Evolutionary conservation across 2,113 vertebrate genomes (phyloP).

Genomic region (Coturnix japonica): DNA sequence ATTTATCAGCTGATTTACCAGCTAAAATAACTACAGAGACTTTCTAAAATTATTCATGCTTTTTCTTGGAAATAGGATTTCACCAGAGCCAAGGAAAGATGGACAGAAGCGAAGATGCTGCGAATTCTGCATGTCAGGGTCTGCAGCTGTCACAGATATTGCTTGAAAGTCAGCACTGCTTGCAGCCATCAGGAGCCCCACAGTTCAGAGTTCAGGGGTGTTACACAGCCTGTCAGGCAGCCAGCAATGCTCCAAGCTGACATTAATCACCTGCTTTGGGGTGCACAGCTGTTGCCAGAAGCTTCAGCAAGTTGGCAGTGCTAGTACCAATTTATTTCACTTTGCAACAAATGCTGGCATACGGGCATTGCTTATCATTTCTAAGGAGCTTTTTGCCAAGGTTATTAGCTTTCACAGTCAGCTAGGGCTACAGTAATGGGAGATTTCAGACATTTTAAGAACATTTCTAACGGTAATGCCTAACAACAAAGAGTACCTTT

Average conservation of each 20-base stretch:
- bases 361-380: constrained; percentile 20
- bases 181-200: neutral
- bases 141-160: neutral
- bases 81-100: neutral
- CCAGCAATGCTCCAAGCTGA: neutral
- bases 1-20: neutral
- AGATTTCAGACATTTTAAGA: constrained; percentile 20
- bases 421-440: neutral
- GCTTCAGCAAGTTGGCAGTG: constrained; percentile 1
- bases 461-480: neutral
- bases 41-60: neutral
- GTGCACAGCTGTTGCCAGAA: constrained; percentile 23
- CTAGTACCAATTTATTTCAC: constrained; percentile 50
- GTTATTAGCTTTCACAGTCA: neutral
- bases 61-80: neutral
- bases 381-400: constrained; percentile 12
- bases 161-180: neutral
- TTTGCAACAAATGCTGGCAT: constrained; percentile 38
- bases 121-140: neutral
- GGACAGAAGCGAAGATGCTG: neutral
- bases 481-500: constrained; percentile 16
- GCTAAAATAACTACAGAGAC: neutral
- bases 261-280: constrained; percentile 24
- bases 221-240: neutral
- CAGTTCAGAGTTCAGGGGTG: neutral